Base-by-base conservation (phyloP, 2,113 vertebrate genomes). In the Crocuta crocuta region DNA sequence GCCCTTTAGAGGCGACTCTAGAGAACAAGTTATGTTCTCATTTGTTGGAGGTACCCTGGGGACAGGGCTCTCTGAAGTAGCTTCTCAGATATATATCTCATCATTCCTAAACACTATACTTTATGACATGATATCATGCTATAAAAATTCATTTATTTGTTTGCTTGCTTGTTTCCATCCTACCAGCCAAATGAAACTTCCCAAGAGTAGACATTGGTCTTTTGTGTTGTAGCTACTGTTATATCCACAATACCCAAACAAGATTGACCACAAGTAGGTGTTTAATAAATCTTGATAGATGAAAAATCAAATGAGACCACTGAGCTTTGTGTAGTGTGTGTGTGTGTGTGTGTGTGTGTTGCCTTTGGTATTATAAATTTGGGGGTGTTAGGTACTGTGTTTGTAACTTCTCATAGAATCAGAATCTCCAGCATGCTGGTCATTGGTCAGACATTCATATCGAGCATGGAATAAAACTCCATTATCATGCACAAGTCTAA, bases 21-120 rank as follows among this genome's bases (percentile, higher is more conserved):
- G 7, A 43, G 35, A 43, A 48, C 2, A n/a, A 31, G 13, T 5
- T 11, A 7, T 50, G 5, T 2, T 68, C 11, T 68, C 68, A 43
- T 65, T 13, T 85, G 4, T 33, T 48, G 3, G 4, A 63, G 33
- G 5, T 8, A 26, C 7, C 39, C 2, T 0, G 1, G 23, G 2
- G 26, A 61, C 31, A 55, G 7, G 16, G 13, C 5, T 5, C 28
- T 33, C 19, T 50, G 1, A 9, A 39, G 2, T 7, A 35, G 12
- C 55, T 48, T 74, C 48, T 76, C 48, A 70, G 19, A 19, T 13
- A 2, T 66, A 33, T 23, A 33, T 24, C 43, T 23, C 65, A 12
- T 12, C 9, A 16, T 63, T 91, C 35, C 15, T 28, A 71, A 2
- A 58, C 16, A 24, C 23, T n/a, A 7, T 7, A 58, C 5, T 35